phyloP scores from a whole-genome alignment of 2,113 vertebrate genomes.

The Sus scrofa region T2T-Sscrofa CM000812.6:12370001-12370500 shows the following conservation, averaged over 20 bases:
- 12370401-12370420: neutral
- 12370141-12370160: neutral
- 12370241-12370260: no score
- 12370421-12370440: neutral
- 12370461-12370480: neutral
- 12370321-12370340: no score
- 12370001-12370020: slow-evolving; percentile 28
- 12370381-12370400: neutral
- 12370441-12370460: neutral
- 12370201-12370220: no score
- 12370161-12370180: no score
- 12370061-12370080: neutral
- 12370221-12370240: no score
- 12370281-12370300: no score
- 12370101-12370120: neutral
- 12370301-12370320: no score
- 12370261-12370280: no score
- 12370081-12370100: neutral
- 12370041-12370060: neutral
- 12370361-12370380: neutral
- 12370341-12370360: no score
- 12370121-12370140: neutral
- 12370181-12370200: no score
- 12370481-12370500: neutral
- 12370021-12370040: neutral